These are phyloP conservation scores for Dicranocentrus wangi DNA, from an alignment of 2,888 invertebrate species.

Conservation along the genomic window DNA sequence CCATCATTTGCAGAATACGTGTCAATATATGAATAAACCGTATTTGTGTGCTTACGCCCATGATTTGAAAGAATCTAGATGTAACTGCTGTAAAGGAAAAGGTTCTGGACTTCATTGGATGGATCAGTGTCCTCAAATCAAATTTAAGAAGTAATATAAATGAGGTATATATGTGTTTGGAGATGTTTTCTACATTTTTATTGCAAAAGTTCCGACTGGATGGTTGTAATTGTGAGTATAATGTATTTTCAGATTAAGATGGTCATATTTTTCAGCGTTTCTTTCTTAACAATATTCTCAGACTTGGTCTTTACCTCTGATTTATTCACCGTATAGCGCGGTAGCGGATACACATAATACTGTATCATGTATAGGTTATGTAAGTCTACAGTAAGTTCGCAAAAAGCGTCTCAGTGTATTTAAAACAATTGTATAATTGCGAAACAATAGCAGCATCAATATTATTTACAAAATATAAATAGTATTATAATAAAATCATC, in stretches of 20 bases:
- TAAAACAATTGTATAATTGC: too few species aligned
- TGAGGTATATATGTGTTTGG: neutral
- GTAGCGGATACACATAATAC: too few species aligned
- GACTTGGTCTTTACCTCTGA: too few species aligned
- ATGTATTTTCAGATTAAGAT: neutral
- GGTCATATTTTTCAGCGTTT: neutral
- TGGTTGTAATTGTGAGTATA: neutral
- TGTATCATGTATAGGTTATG: too few species aligned
- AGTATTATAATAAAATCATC: too few species aligned
- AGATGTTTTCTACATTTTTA: neutral
- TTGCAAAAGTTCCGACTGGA: neutral
- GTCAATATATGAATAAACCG: conserved; percentile 31
- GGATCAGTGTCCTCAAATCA: conserved; percentile 47
- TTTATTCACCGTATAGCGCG: too few species aligned
- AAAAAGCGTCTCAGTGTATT: too few species aligned
- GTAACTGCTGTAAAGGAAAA: conserved; percentile 56
- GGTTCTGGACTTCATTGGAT: conserved; percentile 62
- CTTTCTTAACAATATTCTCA: neutral
- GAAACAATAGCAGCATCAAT: too few species aligned
- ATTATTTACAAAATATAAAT: too few species aligned
- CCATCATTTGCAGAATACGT: conserved; percentile 8
- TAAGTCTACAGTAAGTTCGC: too few species aligned
- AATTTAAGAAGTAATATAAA: neutral
- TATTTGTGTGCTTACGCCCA: conserved; percentile 66
- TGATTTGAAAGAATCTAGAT: conserved; percentile 52